Percentiles rank a stretch among this genome's conserved stretches.
Evolutionary conservation across 2,113 vertebrate genomes (phyloP).

Genomic region (Nothocercus julius): DNA sequence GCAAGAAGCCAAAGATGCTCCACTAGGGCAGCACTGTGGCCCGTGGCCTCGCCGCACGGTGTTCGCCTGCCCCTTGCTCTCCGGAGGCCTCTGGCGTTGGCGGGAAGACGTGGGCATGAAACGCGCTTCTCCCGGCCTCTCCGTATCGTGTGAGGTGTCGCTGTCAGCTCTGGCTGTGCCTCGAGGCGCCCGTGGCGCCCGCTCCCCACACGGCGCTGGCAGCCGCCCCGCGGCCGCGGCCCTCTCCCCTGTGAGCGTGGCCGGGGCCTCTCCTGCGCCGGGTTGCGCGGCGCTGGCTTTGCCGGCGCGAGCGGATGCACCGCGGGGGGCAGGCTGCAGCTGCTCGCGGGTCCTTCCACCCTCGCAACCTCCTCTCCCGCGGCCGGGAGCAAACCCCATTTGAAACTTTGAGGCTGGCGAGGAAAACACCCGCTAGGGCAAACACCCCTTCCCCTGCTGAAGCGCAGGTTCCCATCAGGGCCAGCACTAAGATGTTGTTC

Average conservation of each 20-base stretch:
- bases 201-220: neutral
- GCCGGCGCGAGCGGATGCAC: conserved; percentile 72
- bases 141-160: conserved; percentile 39
- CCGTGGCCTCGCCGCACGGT: neutral
- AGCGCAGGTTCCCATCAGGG: neutral
- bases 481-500: neutral
- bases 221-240: neutral
- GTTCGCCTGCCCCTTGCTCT: neutral
- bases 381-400: conserved; percentile 26
- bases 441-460: neutral
- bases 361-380: conserved; percentile 52
- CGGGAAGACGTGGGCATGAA: neutral
- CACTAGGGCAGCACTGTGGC: neutral
- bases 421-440: conserved; percentile 29
- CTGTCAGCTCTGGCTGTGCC: neutral
- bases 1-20: neutral
- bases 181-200: neutral
- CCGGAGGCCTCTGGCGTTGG: neutral
- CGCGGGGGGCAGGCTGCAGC: conserved; percentile 67
- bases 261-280: conserved; percentile 38
- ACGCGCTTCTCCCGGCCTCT: neutral
- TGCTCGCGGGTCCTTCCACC: conserved; percentile 63
- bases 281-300: conserved; percentile 66
- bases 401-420: neutral
- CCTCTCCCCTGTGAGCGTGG: neutral